Base-by-base conservation (phyloP, 2,113 vertebrate species). In the Pelecanoides urinatrix region DNA sequence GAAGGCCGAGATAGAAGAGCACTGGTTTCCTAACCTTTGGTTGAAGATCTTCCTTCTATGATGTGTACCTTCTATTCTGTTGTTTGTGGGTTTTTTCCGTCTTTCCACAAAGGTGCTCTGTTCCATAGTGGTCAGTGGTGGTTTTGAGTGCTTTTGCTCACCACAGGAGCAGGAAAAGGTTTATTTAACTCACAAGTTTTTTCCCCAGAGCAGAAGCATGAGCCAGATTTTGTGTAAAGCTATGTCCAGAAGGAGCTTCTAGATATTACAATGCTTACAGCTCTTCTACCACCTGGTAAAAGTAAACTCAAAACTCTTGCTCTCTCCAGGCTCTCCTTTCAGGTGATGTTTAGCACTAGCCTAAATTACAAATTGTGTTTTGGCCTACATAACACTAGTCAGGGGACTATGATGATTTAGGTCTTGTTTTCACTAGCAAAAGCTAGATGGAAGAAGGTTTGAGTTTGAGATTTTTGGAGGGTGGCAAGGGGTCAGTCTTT, bases 171-270 rank as follows among this genome's bases (percentile, higher is more conserved):
- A 85, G 65, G 27, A 82, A 71, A 34, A 72, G 11, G 5, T 63
- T 86, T 44, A 58, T 83, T 78, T 47, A 70, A 86, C 29, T 47
- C 29, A 18, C 29, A 12, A 2, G 10, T 42, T 27, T 66, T 56
- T 61, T 30, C 3, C 11, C 10, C 10, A 26, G 27, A 65, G 26
- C 6, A 68, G 49, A 78, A 86, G 34, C 36, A 55, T 0, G 0
- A 59, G 23, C 4, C 40, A 62, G 32, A 29, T 75, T 79, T 66
- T 62, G 2, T 44, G 18, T 65, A 72, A 34, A 52, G 3, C 3
- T 49, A 58, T 22, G 5, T 82, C 36, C 26, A 75, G 58, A 79
- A 78, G 49, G 44, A 63, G 1, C 6, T 40, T 13, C 30, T 70
- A 65, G 36, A 26, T 71, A 34, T 1, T 47, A 2, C 21, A 13